These are phyloP conservation scores for Drosophila carrolli DNA, from an alignment of 1,140 invertebrate genomes.

Conservation along the genomic window DNA sequence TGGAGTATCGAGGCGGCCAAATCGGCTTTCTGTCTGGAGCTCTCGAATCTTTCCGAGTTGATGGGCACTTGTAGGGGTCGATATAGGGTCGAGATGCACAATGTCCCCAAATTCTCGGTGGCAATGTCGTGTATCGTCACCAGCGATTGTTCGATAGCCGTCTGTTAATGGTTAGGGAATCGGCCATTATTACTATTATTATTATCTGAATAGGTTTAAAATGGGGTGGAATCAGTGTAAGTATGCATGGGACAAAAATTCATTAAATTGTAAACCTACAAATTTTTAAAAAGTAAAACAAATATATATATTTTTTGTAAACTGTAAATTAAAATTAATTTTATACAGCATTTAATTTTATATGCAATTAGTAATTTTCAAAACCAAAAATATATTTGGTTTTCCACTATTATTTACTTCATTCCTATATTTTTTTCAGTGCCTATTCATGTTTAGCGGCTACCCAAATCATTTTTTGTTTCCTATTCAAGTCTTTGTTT, in stretches of 20 bases:
- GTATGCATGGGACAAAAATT: not conserved
- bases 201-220: not conserved
- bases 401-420: not conserved
- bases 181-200: slow-evolving; percentile 9
- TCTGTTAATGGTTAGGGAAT: slow-evolving; percentile 73
- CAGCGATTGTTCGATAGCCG: slow-evolving; percentile 88
- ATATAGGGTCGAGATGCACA: slow-evolving; percentile 89
- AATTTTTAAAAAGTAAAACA: too few relatives aligned
- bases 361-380: not conserved
- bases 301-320: too few relatives aligned
- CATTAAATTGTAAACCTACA: not conserved
- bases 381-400: not conserved
- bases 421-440: slow-evolving; percentile 1
- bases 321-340: too few relatives aligned
- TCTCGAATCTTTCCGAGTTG: slow-evolving; percentile 88
- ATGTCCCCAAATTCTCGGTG: slow-evolving; percentile 88
- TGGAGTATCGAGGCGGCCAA: slow-evolving; percentile 89
- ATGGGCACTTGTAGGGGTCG: slow-evolving; percentile 88
- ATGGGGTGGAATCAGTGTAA: not conserved
- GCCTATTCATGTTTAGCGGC: slow-evolving; percentile 20
- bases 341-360: too few relatives aligned
- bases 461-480: slow-evolving; percentile 56
- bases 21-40: slow-evolving; percentile 89
- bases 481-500: slow-evolving; percentile 23
- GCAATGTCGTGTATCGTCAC: slow-evolving; percentile 90